Conservation (phyloP, 53 echinoderm and acorn worm species). For the Apostichopus leukothele region DNA sequence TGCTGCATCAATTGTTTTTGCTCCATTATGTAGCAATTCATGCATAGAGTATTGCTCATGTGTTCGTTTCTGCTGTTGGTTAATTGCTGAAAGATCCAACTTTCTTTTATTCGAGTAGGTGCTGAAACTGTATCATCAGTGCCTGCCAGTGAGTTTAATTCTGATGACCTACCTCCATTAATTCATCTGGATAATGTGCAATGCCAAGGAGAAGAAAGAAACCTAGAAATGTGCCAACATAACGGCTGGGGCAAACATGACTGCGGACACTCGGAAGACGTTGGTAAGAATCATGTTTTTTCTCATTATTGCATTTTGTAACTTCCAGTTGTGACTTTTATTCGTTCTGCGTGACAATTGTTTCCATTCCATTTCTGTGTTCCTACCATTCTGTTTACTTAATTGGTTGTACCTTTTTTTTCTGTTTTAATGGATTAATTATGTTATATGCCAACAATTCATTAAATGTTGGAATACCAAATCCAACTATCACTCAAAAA, state of each 20-base stretch:
- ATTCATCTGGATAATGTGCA: constrained; percentile 78
- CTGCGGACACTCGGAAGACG: constrained; percentile 93
- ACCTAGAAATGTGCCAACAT: constrained; percentile 74
- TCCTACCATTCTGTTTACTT: too few species aligned
- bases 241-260: constrained; percentile 73
- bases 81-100: background rate
- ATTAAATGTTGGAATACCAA: too few species aligned
- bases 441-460: too few species aligned
- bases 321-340: too few species aligned
- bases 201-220: constrained; percentile 69
- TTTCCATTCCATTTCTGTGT: too few species aligned
- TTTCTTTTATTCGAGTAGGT: constrained; percentile 50
- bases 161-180: constrained; percentile 55
- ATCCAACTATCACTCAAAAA: too few species aligned
- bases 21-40: too few species aligned
- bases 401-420: too few species aligned
- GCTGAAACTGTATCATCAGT: constrained; percentile 53
- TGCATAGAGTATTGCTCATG: too few species aligned
- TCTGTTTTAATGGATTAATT: too few species aligned
- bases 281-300: constrained; percentile 58
- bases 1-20: too few species aligned
- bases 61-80: background rate
- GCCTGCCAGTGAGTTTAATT: constrained; percentile 48
- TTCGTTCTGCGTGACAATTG: too few species aligned
- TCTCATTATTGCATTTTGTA: background rate